These are phyloP conservation scores for Lamprologus lemairii DNA, from an alignment of 2,113 vertebrate species.

Conservation along the genomic window DNA sequence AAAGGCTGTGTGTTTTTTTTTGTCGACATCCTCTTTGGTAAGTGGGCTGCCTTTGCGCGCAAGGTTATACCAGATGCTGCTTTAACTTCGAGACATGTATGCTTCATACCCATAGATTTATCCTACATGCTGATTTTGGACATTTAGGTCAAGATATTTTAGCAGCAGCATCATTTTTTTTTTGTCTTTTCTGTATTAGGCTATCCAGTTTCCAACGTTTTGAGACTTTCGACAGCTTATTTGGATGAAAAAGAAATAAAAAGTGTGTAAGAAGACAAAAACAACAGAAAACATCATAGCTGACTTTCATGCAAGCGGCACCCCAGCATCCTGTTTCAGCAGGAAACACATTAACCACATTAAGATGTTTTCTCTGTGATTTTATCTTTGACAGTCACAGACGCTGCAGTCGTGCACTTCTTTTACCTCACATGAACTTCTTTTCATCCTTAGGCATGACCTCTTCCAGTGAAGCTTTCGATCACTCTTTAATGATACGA, in stretches of 20 bases:
- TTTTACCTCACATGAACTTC: background rate
- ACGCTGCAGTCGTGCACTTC: background rate
- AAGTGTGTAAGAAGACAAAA: background rate
- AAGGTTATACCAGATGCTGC: background rate
- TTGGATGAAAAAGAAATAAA: background rate
- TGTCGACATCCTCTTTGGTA: background rate
- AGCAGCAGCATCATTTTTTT: background rate
- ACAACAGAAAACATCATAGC: background rate
- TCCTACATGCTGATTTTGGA: background rate
- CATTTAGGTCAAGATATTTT: background rate
- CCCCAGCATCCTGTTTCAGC: conserved; percentile 16
- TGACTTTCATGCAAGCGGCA: background rate
- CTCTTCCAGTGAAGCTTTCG: background rate
- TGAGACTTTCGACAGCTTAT: background rate
- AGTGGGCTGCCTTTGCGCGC: background rate
- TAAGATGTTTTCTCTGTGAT: background rate
- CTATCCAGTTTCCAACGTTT: background rate
- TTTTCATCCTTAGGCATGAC: background rate
- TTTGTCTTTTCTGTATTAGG: background rate
- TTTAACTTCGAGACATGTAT: background rate
- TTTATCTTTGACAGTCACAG: background rate
- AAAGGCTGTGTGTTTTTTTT: background rate
- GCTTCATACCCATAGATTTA: background rate
- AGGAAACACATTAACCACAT: conserved; percentile 35
- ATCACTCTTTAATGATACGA: background rate